Conservation (phyloP, 2,113 vertebrate species). For the Pelmatolapia mariae region DNA sequence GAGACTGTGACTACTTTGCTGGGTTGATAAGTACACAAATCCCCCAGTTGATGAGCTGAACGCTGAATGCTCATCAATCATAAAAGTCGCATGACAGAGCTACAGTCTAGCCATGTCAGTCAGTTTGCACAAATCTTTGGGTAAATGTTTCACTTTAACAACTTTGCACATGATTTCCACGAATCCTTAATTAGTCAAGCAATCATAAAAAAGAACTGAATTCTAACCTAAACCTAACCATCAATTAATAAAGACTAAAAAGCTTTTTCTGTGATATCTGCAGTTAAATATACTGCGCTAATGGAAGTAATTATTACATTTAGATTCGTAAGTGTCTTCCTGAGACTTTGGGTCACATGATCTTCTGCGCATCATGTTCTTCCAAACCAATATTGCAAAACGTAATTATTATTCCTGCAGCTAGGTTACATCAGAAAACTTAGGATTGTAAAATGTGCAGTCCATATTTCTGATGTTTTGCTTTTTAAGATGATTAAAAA, state of each 20-base stretch:
- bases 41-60: neutral
- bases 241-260: neutral
- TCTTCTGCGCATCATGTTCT: neutral
- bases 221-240: neutral
- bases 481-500: neutral
- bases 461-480: neutral
- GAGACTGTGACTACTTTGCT: neutral
- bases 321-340: neutral
- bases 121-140: neutral
- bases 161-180: conserved; percentile 4
- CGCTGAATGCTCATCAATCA: neutral
- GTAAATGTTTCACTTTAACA: conserved; percentile 67
- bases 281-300: neutral
- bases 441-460: too few relatives aligned
- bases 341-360: neutral
- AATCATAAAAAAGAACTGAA: neutral
- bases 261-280: neutral
- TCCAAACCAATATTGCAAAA: neutral
- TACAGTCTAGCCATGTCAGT: neutral
- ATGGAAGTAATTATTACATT: neutral
- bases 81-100: conserved; percentile 57
- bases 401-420: neutral
- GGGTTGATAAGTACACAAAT: neutral
- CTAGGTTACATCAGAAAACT: neutral
- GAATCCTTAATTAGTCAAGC: neutral